Percentiles rank a stretch among this genome's conserved stretches.
These are phyloP conservation scores for Palythoa grandis DNA, from an alignment of 92 coral and sea anemone species.

Conservation along the genomic window DNA sequence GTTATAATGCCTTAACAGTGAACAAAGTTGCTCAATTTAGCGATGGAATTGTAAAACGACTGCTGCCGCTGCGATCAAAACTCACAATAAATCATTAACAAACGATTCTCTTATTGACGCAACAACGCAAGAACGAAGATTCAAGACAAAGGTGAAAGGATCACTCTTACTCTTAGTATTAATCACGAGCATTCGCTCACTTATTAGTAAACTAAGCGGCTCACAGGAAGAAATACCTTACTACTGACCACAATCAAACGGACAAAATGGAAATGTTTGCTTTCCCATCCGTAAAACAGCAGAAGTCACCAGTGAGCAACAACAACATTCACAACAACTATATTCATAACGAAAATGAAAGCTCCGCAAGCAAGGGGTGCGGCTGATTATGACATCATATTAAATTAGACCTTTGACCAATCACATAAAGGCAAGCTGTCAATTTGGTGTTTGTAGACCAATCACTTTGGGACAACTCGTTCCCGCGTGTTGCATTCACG, in stretches of 20 bases:
- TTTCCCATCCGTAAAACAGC: not conserved
- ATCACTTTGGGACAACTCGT: slow-evolving; percentile 56
- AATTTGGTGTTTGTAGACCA: slow-evolving; percentile 49
- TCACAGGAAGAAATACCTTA: not conserved
- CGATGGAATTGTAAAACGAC: no score
- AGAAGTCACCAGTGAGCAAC: not conserved
- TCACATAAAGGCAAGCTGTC: slow-evolving; percentile 38
- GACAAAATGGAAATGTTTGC: not conserved
- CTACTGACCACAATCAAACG: not conserved
- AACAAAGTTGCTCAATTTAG: no score
- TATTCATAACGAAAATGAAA: not conserved
- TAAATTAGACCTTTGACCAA: slow-evolving; percentile 22
- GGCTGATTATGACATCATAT: slow-evolving; percentile 32
- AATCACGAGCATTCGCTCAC: not conserved
- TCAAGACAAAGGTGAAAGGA: not conserved
- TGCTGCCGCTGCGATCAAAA: no score
- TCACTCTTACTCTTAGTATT: not conserved
- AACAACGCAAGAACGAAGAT: no score
- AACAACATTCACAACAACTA: not conserved
- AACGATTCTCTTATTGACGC: not conserved
- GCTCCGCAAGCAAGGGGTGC: not conserved
- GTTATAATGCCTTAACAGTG: no score
- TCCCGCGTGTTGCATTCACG: slow-evolving; percentile 40
- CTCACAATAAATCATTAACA: not conserved
- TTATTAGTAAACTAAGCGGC: not conserved